A percentile compares a stretch with the other conserved stretches of the same genome.
These are phyloP conservation scores for Hyles euphorbiae DNA, from an alignment of 1,140 invertebrate species.

Conservation along the genomic window DNA sequence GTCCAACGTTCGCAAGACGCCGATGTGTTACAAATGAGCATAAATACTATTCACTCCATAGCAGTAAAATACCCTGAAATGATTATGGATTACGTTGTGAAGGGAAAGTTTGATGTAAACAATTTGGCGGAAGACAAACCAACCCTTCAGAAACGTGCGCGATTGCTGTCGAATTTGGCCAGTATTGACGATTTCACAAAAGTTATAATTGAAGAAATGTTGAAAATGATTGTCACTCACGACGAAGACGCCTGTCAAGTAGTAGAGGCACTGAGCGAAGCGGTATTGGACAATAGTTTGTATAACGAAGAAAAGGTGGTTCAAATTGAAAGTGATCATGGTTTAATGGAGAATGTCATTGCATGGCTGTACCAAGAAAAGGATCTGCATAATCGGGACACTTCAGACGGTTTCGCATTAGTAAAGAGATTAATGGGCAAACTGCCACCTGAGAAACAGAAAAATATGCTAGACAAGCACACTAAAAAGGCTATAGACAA, in stretches of 20 bases:
- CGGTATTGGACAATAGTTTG: slow-evolving; percentile 48
- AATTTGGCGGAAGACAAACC: slow-evolving; percentile 48
- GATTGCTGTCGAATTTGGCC: slow-evolving; percentile 51
- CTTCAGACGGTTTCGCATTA: slow-evolving; percentile 46
- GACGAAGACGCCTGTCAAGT: slow-evolving; percentile 43
- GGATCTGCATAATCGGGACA: slow-evolving; percentile 25
- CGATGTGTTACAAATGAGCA: slow-evolving; percentile 46
- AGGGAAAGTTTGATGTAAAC: slow-evolving; percentile 57
- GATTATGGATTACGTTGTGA: slow-evolving; percentile 57
- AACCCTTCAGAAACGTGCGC: slow-evolving; percentile 45
- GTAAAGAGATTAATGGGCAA: slow-evolving; percentile 57
- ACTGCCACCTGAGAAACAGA: slow-evolving; percentile 48
- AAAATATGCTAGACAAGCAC: slow-evolving; percentile 41
- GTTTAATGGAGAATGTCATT: slow-evolving; percentile 54
- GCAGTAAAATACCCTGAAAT: slow-evolving; percentile 55
- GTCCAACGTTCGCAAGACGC: slow-evolving; percentile 49
- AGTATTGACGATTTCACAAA: slow-evolving; percentile 66
- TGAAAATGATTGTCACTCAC: slow-evolving; percentile 42
- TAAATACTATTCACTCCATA: slow-evolving; percentile 52
- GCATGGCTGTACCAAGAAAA: slow-evolving; percentile 48
- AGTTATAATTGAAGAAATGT: slow-evolving; percentile 59
- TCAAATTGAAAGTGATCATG: slow-evolving; percentile 63
- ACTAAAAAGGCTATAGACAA: slow-evolving; percentile 35
- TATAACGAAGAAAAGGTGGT: slow-evolving; percentile 51
- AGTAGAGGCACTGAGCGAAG: slow-evolving; percentile 47